phyloP scores from a whole-genome alignment of 1,140 invertebrate species.

The Megathymus violae region DNA sequence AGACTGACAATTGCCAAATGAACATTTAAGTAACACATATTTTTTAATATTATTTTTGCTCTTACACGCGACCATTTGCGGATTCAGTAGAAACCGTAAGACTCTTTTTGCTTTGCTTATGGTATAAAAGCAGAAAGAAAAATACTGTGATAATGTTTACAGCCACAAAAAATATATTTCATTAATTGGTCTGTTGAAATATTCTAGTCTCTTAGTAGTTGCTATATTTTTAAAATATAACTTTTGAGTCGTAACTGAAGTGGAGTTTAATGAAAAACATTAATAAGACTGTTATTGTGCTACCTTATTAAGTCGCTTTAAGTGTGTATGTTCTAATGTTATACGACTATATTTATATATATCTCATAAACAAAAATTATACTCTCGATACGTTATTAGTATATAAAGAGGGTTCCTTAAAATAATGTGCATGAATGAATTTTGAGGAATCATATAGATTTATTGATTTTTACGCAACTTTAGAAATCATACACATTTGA shows the following conservation, averaged over 20 bases:
- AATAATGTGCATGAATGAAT: neutral
- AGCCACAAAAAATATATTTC: conserved; percentile 1
- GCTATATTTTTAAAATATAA: conserved; percentile 32
- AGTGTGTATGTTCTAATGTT: conserved; percentile 16
- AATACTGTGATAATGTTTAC: conserved; percentile 18
- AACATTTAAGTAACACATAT: too few species aligned
- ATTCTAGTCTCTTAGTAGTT: conserved; percentile 30
- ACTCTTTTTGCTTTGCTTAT: too few species aligned
- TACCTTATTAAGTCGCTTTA: conserved; percentile 11
- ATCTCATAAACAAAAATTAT: conserved; percentile 5
- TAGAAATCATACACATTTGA: neutral
- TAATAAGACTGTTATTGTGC: conserved; percentile 30
- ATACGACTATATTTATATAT: conserved; percentile 10
- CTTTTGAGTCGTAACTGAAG: conserved; percentile 14
- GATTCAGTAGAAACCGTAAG: too few species aligned
- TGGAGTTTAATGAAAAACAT: conserved; percentile 28
- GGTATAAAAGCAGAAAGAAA: too few species aligned
- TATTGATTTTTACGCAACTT: too few species aligned
- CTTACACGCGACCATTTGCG: too few species aligned
- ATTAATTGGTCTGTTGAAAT: conserved; percentile 14
- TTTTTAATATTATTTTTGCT: too few species aligned
- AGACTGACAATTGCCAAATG: neutral
- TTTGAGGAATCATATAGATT: neutral
- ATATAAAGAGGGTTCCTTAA: neutral
- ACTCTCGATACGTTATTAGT: neutral